phyloP scores from a whole-genome alignment of 2,797 vertebrate species.

The Okamejei kenojei region DNA sequence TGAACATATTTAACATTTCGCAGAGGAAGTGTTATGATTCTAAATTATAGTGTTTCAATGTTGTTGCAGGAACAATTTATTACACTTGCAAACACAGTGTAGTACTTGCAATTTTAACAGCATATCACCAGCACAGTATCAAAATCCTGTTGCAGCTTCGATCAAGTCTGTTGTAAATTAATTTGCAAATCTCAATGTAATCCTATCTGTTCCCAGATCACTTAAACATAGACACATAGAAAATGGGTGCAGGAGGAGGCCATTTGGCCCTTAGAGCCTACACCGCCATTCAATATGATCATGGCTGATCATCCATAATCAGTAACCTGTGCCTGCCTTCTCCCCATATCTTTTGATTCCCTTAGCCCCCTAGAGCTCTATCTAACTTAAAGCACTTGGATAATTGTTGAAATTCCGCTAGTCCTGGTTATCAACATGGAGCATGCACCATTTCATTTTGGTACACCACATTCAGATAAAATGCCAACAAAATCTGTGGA shows the following conservation, averaged over 20 bases:
- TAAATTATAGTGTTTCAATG: not conserved
- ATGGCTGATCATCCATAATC: no score
- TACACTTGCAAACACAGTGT: not conserved
- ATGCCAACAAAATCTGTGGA: not conserved
- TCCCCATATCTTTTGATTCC: no score
- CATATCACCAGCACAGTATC: not conserved
- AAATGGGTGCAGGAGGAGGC: no score
- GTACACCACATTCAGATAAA: not conserved
- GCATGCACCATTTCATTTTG: not conserved
- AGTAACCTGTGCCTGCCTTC: no score
- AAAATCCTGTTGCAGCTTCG: not conserved
- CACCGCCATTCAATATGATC: no score
- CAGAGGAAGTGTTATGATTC: not conserved
- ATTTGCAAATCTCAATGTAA: not conserved
- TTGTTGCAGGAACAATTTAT: not conserved
- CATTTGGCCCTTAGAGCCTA: no score
- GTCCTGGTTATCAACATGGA: not conserved
- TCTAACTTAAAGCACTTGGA: not conserved
- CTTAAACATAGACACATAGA: not conserved
- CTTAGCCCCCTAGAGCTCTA: no score
- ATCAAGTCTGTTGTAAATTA: not conserved
- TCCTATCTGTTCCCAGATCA: not conserved
- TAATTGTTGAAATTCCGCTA: not conserved
- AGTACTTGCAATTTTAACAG: not conserved
- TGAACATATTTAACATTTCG: not conserved